Base-by-base conservation (phyloP, 2,888 invertebrate species). In the Cerceris rybyensis region DNA sequence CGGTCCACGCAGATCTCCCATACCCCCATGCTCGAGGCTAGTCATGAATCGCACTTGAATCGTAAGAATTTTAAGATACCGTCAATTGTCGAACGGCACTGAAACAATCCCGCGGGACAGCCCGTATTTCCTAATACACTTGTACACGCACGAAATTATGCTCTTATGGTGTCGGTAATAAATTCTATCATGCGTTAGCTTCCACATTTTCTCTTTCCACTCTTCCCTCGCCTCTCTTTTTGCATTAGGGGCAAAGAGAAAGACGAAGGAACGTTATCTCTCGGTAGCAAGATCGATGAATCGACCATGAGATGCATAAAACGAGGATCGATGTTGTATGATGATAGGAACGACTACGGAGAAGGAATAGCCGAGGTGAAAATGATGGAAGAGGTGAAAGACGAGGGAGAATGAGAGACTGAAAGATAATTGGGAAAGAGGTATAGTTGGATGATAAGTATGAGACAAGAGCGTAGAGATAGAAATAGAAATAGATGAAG, bases 1-100 rank as follows among this genome's bases (percentile, higher is more conserved):
- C 90, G 92, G 92, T 92, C 92, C 92, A 91, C 91, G 89, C 90
- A 89, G 88, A 88, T 92, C 91, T 91, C 91, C 92, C 92, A 88
- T 91, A 91, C 91, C 91, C 91, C 91, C 91, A 91, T 90, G 89
- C 90, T 90, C 85, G 86, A 90, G 90, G 90, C 89, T 88, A 89
- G 89, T 91, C 88, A 90, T 90, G 89, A 91, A 89, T 89, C 84
- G 75, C 77, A 70, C 76, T 74, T 75, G 55, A 7, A 55, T 17
- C 17, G 9, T 7, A 13, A 16, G 52, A n/a, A 14, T n/a, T 14
- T 52, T n/a, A 1, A 79, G 67, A 60, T 59, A 43, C 58, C 58
- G 39, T 75, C 59, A 49, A 70, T 17, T 74, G 57, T 65, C 17
- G 49, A 43, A 16, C 72, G 50, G 54, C 63, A 61, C 17, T 57